phyloP scores from a whole-genome alignment of 2,113 vertebrate species.

The Harpagus bidentatus region DNA sequence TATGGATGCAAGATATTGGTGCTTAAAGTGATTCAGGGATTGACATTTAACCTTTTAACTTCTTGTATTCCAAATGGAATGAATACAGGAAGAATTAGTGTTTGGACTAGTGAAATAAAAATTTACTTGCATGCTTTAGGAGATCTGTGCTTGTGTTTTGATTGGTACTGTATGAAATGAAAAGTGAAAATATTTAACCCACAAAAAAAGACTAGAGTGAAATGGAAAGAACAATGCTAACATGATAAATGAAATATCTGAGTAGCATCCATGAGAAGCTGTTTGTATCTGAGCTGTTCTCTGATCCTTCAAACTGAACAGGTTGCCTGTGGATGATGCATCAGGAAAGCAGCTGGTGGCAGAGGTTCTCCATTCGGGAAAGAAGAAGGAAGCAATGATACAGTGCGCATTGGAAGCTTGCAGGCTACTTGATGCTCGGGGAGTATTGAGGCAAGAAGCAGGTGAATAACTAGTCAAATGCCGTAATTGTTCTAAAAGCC shows the following conservation, averaged over 20 bases:
- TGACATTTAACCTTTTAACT: neutral
- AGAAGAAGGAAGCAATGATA: slow-evolving; percentile 91
- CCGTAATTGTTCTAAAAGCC: neutral
- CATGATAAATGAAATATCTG: neutral
- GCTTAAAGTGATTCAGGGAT: neutral
- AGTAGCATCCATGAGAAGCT: neutral
- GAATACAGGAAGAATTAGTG: neutral
- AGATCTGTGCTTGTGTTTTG: neutral
- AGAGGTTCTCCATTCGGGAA: slow-evolving; percentile 89
- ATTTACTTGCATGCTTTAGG: neutral
- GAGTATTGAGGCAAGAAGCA: slow-evolving; percentile 94
- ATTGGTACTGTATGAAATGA: neutral
- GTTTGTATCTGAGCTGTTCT: neutral
- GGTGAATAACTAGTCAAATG: slow-evolving; percentile 67
- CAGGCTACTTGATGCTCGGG: slow-evolving; percentile 91
- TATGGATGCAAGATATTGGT: neutral
- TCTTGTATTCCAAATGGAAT: neutral
- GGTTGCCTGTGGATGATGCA: slow-evolving; percentile 92
- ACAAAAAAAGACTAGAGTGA: neutral
- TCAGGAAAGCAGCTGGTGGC: slow-evolving; percentile 90
- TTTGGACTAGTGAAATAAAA: neutral
- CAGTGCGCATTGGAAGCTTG: slow-evolving; percentile 94
- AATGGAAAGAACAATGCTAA: neutral
- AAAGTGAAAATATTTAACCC: neutral
- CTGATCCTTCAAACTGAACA: slow-evolving; percentile 48